These are phyloP conservation scores for Acheta domesticus DNA, from an alignment of 2,888 invertebrate genomes.

Conservation along the genomic window DNA sequence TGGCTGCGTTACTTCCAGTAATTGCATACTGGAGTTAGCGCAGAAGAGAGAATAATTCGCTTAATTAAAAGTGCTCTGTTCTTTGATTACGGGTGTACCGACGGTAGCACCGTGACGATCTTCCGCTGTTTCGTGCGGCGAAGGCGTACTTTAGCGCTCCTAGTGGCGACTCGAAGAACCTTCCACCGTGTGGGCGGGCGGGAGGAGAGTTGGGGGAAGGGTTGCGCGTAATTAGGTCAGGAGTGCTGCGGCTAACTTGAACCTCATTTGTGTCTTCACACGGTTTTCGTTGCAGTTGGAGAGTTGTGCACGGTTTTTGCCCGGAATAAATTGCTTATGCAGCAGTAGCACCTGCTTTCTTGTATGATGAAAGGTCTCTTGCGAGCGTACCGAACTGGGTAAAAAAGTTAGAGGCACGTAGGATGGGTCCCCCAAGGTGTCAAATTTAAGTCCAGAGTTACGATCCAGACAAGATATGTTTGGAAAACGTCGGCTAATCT, in stretches of 20 bases:
- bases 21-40: neutral
- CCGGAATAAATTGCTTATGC: too few relatives aligned
- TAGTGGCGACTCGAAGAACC: neutral
- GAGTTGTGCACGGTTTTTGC: slow-evolving; percentile 4
- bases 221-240: neutral
- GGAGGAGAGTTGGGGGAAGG: neutral
- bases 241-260: neutral
- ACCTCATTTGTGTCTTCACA: too few relatives aligned
- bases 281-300: too few relatives aligned
- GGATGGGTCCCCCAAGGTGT: too few relatives aligned
- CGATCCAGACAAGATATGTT: too few relatives aligned
- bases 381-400: too few relatives aligned
- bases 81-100: slow-evolving; percentile 1
- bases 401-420: too few relatives aligned
- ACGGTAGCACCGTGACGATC: neutral
- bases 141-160: neutral
- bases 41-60: slow-evolving; percentile 18
- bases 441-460: too few relatives aligned
- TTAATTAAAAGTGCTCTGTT: slow-evolving; percentile 18
- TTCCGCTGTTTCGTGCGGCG: neutral
- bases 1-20: neutral
- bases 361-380: too few relatives aligned
- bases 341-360: too few relatives aligned
- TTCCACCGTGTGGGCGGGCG: neutral
- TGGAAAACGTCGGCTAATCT: too few relatives aligned